A percentile compares a stretch with the other conserved stretches of the same genome.
Conservation (phyloP, 2,888 invertebrate species). For the Catonia carolina region DNA sequence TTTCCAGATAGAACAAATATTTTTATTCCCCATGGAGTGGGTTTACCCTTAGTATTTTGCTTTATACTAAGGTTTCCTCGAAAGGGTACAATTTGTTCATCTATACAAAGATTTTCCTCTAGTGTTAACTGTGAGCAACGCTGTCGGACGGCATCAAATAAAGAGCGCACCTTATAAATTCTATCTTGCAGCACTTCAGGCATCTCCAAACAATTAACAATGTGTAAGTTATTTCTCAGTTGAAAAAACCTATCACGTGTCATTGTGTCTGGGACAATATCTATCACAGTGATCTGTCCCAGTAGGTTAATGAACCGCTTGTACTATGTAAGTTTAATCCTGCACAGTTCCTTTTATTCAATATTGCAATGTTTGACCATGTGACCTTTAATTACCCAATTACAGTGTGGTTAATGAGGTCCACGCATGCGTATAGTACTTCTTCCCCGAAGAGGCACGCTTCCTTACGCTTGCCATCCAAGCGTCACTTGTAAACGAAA, state of each 20-base stretch:
- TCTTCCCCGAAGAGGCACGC: too few species aligned
- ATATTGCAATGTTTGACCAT: too few species aligned
- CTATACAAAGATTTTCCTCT: slow-evolving; percentile 18
- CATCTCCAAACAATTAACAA: slow-evolving; percentile 16
- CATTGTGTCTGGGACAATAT: not conserved
- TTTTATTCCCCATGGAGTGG: slow-evolving; percentile 19
- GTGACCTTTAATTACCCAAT: too few species aligned
- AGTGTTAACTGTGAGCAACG: not conserved
- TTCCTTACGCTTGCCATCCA: too few species aligned
- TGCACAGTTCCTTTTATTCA: too few species aligned
- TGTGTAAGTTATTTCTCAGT: not conserved
- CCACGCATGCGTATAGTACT: too few species aligned
- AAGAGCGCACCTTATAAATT: slow-evolving; percentile 18
- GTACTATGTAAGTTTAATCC: too few species aligned
- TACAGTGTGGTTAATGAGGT: too few species aligned
- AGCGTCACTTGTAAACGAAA: too few species aligned
- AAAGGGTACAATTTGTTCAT: slow-evolving; percentile 34
- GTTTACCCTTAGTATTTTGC: slow-evolving; percentile 31
- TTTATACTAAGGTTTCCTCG: slow-evolving; percentile 29
- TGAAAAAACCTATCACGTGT: slow-evolving; percentile 1
- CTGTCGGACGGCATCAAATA: not conserved
- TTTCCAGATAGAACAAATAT: not conserved
- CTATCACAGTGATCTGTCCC: not conserved
- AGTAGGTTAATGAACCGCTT: too few species aligned
- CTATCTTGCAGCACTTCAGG: slow-evolving; percentile 15